These are phyloP conservation scores for Pseudocheirus occidentalis DNA, from an alignment of 2,797 vertebrate genomes.

Conservation along the genomic window DNA sequence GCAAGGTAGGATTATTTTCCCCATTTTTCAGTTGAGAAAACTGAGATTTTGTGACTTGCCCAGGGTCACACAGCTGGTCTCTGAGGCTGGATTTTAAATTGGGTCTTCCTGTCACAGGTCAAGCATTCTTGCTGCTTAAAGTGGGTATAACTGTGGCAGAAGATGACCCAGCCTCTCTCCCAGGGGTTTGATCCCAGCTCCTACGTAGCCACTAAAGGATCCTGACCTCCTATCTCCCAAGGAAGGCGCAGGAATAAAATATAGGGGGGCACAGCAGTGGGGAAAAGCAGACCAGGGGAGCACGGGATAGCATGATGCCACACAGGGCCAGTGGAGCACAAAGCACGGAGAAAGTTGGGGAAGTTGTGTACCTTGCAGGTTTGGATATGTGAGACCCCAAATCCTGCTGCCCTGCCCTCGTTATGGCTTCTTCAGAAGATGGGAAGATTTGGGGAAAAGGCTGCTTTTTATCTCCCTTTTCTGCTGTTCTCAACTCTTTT, in stretches of 20 bases:
- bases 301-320: neutral
- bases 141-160: neutral
- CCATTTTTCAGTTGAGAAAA: neutral
- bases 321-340: neutral
- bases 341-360: neutral
- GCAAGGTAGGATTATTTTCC: neutral
- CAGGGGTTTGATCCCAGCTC: neutral
- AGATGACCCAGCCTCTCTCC: neutral
- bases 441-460: neutral
- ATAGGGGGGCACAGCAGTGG: too few species aligned
- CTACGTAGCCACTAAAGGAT: neutral
- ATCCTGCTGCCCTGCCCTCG: neutral
- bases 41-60: neutral
- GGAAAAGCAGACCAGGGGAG: neutral
- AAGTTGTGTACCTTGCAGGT: too few species aligned
- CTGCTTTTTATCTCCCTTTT: neutral
- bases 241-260: too few species aligned
- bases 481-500: neutral
- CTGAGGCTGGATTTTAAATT: neutral
- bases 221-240: too few species aligned
- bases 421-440: neutral
- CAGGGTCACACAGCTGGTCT: neutral
- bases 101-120: neutral
- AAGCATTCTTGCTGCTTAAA: neutral
- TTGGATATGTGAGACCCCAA: neutral